Evolutionary conservation across 2,797 vertebrate genomes (phyloP), one percentile per base, ranked within the genome.

Genomic region (Sebastes kiyomatsui): DNA sequence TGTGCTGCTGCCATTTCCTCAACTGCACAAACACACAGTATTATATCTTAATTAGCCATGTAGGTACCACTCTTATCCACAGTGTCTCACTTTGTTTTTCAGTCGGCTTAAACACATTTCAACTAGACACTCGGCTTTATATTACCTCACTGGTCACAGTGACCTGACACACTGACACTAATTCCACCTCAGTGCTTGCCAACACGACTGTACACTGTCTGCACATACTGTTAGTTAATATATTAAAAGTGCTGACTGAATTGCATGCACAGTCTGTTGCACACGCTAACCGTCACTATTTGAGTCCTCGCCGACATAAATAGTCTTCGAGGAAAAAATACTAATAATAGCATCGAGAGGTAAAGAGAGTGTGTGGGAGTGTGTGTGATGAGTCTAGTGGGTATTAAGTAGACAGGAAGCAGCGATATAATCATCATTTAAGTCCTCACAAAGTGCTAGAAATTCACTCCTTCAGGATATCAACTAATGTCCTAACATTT

Each of bases 1-100:
- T 98, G 87, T 96, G 96, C 81, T 97, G 97, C 87, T 99, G 98
- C 90, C 97, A 92, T 92, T 96, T 96, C 87, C 96, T 98, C 84
- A 99, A 90, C 98, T 99, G 71, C 61, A 78, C 52, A 89, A 42
- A 79, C 18, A 74, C 6, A 74, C 6, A 84, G 32, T 0, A 64
- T 49, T 18, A 28, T 22, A 61, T 22, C n/a, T 22, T 25, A 32
- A 72, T 60, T 22, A 56, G 1, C 9, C 3, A 28, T 4, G 8
- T 12, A 38, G 30, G 6, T n/a, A n/a, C 68, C 20, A 16, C 20
- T 14, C 16, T 54, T 20, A 46, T 59, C 20, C 4, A 49, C 2
- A 25, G 11, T 12, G 23, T n/a, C 7, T n/a, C 25, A 3, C 2
- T 4, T 1, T 46, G 5, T 20, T 67, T 56, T 69, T 32, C 28